These are phyloP conservation scores for Ashinkailepas kermadecensis DNA, from an alignment of 2,888 invertebrate genomes.

Conservation along the genomic window DNA sequence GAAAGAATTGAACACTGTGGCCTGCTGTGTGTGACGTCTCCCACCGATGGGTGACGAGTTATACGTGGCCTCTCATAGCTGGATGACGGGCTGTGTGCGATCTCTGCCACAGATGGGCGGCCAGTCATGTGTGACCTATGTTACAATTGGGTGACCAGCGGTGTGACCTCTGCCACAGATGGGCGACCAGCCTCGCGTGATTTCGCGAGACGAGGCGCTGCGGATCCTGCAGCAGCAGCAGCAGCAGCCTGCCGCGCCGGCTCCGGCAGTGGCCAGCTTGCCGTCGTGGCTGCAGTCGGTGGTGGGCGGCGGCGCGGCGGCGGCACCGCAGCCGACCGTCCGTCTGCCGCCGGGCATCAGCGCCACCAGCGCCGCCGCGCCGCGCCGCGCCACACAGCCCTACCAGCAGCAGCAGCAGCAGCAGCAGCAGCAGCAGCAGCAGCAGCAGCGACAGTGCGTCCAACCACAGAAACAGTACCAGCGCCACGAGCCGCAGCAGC, in stretches of 20 bases:
- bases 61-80: too few relatives aligned
- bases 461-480: not conserved
- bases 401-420: not conserved
- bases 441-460: not conserved
- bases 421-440: not conserved
- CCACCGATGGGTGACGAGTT: too few relatives aligned
- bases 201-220: slow-evolving; percentile 21
- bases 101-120: too few relatives aligned
- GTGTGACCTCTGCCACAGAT: not conserved
- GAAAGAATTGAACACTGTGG: too few relatives aligned
- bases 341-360: slow-evolving; percentile 6
- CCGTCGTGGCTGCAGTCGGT: not conserved
- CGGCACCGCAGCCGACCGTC: not conserved
- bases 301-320: not conserved
- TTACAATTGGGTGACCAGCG: too few relatives aligned
- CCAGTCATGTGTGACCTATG: too few relatives aligned
- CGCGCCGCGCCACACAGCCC: not conserved
- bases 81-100: too few relatives aligned
- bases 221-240: slow-evolving; percentile 10
- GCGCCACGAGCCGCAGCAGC: not conserved
- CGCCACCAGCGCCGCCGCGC: not conserved
- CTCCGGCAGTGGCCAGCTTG: not conserved
- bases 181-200: not conserved
- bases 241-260: not conserved
- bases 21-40: too few relatives aligned